Evolutionary conservation across 2,113 vertebrate species (phyloP).

Genomic region (Nannobrachium achirus): DNA sequence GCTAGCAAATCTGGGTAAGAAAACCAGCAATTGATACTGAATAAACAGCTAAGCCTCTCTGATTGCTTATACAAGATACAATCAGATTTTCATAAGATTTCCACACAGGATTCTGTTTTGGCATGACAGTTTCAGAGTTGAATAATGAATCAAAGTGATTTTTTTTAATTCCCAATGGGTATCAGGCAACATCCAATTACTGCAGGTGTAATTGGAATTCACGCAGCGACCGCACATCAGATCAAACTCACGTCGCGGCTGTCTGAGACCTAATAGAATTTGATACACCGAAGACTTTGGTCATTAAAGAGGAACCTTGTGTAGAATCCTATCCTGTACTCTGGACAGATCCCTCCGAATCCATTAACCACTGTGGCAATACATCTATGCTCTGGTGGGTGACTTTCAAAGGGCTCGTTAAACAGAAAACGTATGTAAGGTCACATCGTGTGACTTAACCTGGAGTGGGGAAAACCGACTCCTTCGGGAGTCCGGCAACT

Average conservation of each 20-base stretch:
- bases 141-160: constrained; percentile 47
- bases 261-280: neutral
- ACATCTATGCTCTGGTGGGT: neutral
- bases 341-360: too few relatives aligned
- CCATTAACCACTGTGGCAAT: neutral
- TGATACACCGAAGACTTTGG: neutral
- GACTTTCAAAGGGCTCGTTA: constrained; percentile 7
- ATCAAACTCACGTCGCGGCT: neutral
- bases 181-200: neutral
- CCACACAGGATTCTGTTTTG: constrained; percentile 10
- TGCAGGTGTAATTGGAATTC: neutral
- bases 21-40: neutral
- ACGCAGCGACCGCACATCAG: neutral
- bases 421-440: constrained; percentile 22
- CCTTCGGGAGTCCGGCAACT: neutral
- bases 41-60: neutral
- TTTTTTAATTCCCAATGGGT: constrained; percentile 25
- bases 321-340: neutral
- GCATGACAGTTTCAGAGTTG: constrained; percentile 1
- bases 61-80: constrained; percentile 14
- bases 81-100: constrained; percentile 28
- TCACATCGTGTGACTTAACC: constrained; percentile 20
- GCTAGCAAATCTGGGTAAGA: too few relatives aligned
- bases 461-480: constrained; percentile 1
- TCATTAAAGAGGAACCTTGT: neutral